Conservation (phyloP, 2,797 vertebrate species). For the Lepilemur septentrionalis region DNA sequence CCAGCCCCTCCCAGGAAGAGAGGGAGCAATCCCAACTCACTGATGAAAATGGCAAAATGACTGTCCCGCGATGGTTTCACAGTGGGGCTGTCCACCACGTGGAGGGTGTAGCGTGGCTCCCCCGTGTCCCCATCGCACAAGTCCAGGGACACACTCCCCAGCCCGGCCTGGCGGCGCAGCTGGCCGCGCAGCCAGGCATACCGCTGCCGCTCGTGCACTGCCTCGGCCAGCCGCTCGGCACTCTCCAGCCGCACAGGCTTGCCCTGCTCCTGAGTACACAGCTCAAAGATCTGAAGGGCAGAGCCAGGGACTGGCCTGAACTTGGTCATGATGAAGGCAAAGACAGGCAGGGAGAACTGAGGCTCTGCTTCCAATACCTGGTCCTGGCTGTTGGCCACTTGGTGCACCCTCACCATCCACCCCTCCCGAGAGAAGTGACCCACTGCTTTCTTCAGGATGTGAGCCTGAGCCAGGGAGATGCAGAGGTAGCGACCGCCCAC, state of each 20-base stretch:
- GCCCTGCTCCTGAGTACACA: slow-evolving; percentile 84
- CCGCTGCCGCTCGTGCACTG: slow-evolving; percentile 91
- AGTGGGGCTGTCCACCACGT: slow-evolving; percentile 90
- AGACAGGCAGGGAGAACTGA: slow-evolving; percentile 91
- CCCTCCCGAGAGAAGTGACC: slow-evolving; percentile 92
- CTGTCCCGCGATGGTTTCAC: slow-evolving; percentile 90
- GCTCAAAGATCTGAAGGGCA: slow-evolving; percentile 82
- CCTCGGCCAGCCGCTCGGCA: slow-evolving; percentile 85
- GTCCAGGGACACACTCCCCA: slow-evolving; percentile 88
- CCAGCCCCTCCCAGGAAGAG: slow-evolving; percentile 63
- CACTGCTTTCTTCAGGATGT: slow-evolving; percentile 91
- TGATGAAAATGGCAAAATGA: slow-evolving; percentile 96
- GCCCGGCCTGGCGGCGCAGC: slow-evolving; percentile 83
- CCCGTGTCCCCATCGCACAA: slow-evolving; percentile 89
- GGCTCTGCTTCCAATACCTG: slow-evolving; percentile 80
- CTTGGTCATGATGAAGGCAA: slow-evolving; percentile 95
- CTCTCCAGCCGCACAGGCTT: slow-evolving; percentile 86
- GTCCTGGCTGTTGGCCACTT: slow-evolving; percentile 83
- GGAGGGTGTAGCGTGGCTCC: slow-evolving; percentile 93
- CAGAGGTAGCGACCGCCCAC: slow-evolving; percentile 96
- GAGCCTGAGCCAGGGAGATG: slow-evolving; percentile 94
- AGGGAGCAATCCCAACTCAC: slow-evolving; percentile 85
- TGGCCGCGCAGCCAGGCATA: slow-evolving; percentile 92
- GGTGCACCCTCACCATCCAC: slow-evolving; percentile 95
- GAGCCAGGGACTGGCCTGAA: slow-evolving; percentile 89